Conservation (phyloP, 2,888 invertebrate genomes). For the Thera obeliscata region DNA sequence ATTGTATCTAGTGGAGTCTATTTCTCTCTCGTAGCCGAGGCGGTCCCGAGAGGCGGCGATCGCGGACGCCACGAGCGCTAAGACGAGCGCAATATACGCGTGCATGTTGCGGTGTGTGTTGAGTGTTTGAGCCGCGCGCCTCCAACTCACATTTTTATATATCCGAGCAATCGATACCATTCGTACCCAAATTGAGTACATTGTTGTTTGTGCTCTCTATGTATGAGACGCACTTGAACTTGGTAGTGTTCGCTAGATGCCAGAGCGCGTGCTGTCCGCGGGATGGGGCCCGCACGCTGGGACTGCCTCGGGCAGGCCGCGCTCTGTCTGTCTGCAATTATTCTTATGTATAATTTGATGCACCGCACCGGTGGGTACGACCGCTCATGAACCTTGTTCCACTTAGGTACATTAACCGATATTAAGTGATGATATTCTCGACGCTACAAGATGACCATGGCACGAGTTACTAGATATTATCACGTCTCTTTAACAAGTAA, state of each 20-base stretch:
- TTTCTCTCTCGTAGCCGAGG: slow-evolving; percentile 75
- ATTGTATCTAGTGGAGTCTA: slow-evolving; percentile 66
- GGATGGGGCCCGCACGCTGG: slow-evolving; percentile 42
- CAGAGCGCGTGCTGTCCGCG: slow-evolving; percentile 44
- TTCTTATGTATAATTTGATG: slow-evolving; percentile 62
- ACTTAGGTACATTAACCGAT: slow-evolving; percentile 69
- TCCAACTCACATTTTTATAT: slow-evolving; percentile 77
- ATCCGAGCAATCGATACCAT: slow-evolving; percentile 77
- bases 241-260: slow-evolving; percentile 53
- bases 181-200: slow-evolving; percentile 77
- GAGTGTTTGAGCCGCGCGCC: slow-evolving; percentile 80
- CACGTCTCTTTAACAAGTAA: slow-evolving; percentile 47
- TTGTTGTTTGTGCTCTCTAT: slow-evolving; percentile 66
- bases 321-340: slow-evolving; percentile 54
- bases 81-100: slow-evolving; percentile 73
- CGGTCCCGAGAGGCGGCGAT: slow-evolving; percentile 60
- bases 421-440: slow-evolving; percentile 63
- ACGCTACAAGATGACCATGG: slow-evolving; percentile 69
- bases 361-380: slow-evolving; percentile 66
- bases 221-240: slow-evolving; percentile 72
- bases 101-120: slow-evolving; percentile 77
- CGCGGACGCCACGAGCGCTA: slow-evolving; percentile 64
- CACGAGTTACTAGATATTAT: slow-evolving; percentile 46
- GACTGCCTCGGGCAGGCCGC: slow-evolving; percentile 37
- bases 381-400: slow-evolving; percentile 81